Evolutionary conservation across 2,888 invertebrate genomes (phyloP).

Genomic region (Fragum whitleyi): DNA sequence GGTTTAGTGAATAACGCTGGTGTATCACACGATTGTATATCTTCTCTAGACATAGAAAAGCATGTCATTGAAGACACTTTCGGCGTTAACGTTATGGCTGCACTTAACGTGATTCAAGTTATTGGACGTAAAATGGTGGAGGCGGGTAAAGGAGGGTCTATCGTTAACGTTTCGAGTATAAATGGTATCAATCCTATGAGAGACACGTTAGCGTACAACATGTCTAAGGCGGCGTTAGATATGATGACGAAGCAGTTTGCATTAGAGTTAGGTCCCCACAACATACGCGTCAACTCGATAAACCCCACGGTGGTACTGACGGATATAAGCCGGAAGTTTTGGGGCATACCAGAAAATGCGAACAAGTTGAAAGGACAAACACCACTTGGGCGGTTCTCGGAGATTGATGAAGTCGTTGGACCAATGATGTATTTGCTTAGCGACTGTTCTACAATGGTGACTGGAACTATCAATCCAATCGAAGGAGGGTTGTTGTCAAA

Average conservation of each 20-base stretch:
- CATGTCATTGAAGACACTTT: conserved; percentile 90
- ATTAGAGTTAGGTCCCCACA: conserved; percentile 92
- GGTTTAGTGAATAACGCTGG: conserved; percentile 96
- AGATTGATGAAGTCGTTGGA: conserved; percentile 47
- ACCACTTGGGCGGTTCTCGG: conserved; percentile 91
- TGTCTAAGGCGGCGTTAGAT: conserved; percentile 95
- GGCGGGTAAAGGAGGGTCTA: conserved; percentile 90
- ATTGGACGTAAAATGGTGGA: conserved; percentile 91
- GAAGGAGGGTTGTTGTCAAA: conserved; percentile 60
- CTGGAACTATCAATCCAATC: conserved; percentile 51
- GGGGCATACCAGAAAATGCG: conserved; percentile 92
- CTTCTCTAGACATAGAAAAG: conserved; percentile 90
- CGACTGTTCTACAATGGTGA: conserved; percentile 57
- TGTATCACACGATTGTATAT: conserved; percentile 89
- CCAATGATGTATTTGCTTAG: conserved; percentile 60
- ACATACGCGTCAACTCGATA: conserved; percentile 94
- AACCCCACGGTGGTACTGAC: conserved; percentile 97
- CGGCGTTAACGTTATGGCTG: conserved; percentile 93
- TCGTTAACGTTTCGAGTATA: conserved; percentile 93
- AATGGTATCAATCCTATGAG: conserved; percentile 87
- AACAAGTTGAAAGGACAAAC: conserved; percentile 91
- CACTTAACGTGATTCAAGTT: conserved; percentile 92
- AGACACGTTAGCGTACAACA: conserved; percentile 92
- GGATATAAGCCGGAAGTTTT: conserved; percentile 91
- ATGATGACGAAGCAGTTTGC: conserved; percentile 93